These are phyloP conservation scores for Cettia cetti DNA, from an alignment of 2,113 vertebrate genomes.

Conservation along the genomic window DNA sequence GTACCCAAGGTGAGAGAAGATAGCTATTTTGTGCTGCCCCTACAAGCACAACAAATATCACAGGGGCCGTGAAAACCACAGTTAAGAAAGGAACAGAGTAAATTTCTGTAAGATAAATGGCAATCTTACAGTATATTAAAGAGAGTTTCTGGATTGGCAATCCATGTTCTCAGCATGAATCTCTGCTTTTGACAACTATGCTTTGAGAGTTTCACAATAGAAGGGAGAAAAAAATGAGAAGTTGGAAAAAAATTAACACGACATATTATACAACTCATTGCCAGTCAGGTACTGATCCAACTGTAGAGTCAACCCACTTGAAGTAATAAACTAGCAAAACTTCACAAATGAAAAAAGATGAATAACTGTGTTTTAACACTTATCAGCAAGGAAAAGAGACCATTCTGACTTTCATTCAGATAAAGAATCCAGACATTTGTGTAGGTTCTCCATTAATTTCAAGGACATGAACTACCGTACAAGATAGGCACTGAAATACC, in stretches of 20 bases:
- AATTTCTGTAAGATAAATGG: neutral
- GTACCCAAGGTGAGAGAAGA: neutral
- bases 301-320: neutral
- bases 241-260: neutral
- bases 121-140: neutral
- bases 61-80: neutral
- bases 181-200: neutral
- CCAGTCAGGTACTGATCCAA: neutral
- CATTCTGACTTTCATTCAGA: neutral
- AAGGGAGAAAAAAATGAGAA: neutral
- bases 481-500: neutral
- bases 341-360: neutral
- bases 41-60: neutral
- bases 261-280: neutral
- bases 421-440: neutral
- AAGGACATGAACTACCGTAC: neutral
- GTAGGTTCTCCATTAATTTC: neutral
- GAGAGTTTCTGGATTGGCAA: neutral
- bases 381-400: neutral
- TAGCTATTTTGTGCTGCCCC: neutral
- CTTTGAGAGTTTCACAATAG: neutral
- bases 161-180: neutral
- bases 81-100: neutral
- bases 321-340: neutral
- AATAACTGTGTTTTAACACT: neutral